Evolutionary conservation across 64 coral and sea anemone genomes (phyloP).

Genomic region (Actinia equina): DNA sequence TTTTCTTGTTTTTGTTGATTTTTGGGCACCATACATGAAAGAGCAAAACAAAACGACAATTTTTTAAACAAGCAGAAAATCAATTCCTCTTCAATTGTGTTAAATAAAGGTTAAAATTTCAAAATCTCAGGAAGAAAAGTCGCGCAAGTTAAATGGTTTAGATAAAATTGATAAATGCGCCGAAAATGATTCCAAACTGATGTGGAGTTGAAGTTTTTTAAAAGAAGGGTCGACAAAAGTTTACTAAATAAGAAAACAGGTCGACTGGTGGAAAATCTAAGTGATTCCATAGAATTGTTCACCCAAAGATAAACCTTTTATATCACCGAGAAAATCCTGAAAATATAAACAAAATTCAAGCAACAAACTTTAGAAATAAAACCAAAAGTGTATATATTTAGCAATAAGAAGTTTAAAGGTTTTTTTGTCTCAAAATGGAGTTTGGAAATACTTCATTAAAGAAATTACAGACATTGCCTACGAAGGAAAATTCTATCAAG

Average conservation of each 20-base stretch:
- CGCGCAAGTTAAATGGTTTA: neutral
- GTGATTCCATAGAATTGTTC: neutral
- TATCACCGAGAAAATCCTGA: neutral
- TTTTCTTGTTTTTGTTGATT: neutral
- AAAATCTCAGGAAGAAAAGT: neutral
- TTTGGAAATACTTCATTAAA: too few relatives aligned
- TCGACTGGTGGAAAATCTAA: neutral
- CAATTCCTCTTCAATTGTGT: neutral
- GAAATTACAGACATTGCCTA: too few relatives aligned
- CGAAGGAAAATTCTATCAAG: neutral
- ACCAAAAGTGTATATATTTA: neutral
- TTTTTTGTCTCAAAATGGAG: neutral
- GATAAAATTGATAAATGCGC: neutral
- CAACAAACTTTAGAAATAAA: neutral
- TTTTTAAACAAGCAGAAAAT: neutral
- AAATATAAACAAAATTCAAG: neutral
- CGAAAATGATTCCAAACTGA: neutral
- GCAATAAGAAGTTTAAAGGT: neutral
- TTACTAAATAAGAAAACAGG: conserved; percentile 11
- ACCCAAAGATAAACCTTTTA: neutral
- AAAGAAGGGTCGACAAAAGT: neutral
- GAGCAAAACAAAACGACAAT: neutral
- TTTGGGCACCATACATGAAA: neutral
- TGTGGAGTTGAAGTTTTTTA: neutral
- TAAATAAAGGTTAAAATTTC: neutral